These are phyloP conservation scores for Tragelaphus imberbis DNA, from an alignment of 2,113 vertebrate species.

Conservation along the genomic window DNA sequence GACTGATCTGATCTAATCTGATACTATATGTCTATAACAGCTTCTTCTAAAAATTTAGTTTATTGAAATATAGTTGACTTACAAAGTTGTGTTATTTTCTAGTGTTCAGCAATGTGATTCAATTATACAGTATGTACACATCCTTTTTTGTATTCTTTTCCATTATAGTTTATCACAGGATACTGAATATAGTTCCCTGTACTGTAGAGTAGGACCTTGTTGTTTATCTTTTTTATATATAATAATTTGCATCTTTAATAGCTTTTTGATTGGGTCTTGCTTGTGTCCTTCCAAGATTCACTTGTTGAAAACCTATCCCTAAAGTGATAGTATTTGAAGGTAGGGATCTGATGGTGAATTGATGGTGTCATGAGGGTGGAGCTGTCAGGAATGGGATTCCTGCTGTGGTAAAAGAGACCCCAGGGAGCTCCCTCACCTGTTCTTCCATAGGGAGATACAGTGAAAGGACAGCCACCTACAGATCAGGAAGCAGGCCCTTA, in stretches of 20 bases:
- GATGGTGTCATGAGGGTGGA: neutral
- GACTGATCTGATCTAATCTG: no score
- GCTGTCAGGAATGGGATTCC: neutral
- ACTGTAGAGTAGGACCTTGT: neutral
- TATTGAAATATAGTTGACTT: neutral
- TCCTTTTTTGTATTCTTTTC: neutral
- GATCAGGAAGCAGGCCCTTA: neutral
- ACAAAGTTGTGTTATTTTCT: neutral
- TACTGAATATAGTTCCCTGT: neutral
- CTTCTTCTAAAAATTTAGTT: neutral
- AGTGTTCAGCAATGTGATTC: neutral
- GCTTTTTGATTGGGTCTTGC: neutral
- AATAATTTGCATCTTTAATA: neutral
- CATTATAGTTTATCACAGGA: neutral
- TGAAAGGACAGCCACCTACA: neutral
- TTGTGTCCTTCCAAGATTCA: neutral
- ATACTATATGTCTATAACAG: neutral
- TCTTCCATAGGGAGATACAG: neutral
- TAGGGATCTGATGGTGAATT: neutral
- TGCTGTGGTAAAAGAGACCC: neutral
- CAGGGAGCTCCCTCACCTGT: neutral
- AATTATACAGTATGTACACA: neutral
- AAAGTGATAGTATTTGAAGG: neutral
- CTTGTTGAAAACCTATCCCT: neutral
- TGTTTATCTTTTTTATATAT: neutral